Evolutionary conservation across 2,888 invertebrate species (phyloP), one percentile per base, ranked within the genome.

Genomic region (Amorpha juglandis): DNA sequence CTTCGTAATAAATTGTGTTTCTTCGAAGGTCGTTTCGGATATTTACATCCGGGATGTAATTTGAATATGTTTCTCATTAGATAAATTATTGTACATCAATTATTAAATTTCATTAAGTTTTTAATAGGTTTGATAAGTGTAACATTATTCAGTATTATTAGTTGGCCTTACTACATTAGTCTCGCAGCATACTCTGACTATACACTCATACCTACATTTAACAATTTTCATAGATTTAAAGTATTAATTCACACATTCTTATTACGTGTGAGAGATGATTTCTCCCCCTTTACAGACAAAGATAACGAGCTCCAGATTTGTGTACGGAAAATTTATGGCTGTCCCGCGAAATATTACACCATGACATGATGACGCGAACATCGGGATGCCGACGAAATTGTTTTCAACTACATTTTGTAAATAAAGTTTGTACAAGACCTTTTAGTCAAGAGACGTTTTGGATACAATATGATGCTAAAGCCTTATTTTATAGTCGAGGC

Each of bases 281-380:
- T 81, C 70, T 48, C 67, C 66, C 53, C 66, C 68, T 67, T 68
- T 68, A 74, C 76, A 82, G 79, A 86, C 82, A 82, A 83, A 80
- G 82, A 83, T 84, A 84, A 86, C 84, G 81, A 86, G 81, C 79
- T 72, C 74, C 78, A 82, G 86, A 88, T 88, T 88, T 85, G 81
- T 79, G 80, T 78, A 80, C 72, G 75, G 78, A 72, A 83, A 83
- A 83, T 84, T 82, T 83, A 82, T 83, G 79, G 76, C 70, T 74
- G 71, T 77, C 76, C 71, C 64, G 68, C 42, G 42, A 73, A 77
- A 79, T 80, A 77, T 74, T 75, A 69, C 72, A 68, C 67, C 70
- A 69, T 69, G 76, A 74, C 72, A 71, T 69, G 72, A 81, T 76
- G 42, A 35, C 33, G 64, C 58, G 33, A 48, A 64, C 42, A 42